Base-by-base conservation (phyloP, 2,113 vertebrate species). In the Dromaius novaehollandiae region DNA sequence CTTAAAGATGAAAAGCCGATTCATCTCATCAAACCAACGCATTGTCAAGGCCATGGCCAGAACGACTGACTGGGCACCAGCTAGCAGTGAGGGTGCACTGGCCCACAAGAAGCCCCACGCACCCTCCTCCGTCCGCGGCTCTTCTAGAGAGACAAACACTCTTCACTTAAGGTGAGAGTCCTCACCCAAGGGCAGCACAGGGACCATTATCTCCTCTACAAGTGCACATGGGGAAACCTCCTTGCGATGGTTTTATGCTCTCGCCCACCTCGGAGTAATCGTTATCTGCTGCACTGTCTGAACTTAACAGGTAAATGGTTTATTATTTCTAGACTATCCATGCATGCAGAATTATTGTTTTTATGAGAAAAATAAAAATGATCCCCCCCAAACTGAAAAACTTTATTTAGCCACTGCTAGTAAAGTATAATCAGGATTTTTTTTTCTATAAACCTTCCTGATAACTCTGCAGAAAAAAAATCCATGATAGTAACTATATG, bases 41-140 rank as follows among this genome's bases (percentile, higher is more conserved):
- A 8, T 4, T 24, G 9, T 25, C 40, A 75, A 50, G 48, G 58
- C 36, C 91, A 81, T 0, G 0, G 42, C 30, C 66, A 63, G 30
- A 28, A 38, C 7, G 56, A 60, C 11, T 0, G 0, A 21, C 22
- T 0, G 36, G 61, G 21, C 36, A 60, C n/a, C 40, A 16, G 17
- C 56, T 44, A 71, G 13, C 7, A 58, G 50, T 0, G 3, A 0
- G 2, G 32, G 76, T 0, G 1, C 51, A 61, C 8, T 3, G 13
- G 42, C 11, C 44, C 3, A 0, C 38, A 42, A 65, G 50, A 86
- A 50, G 19, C 22, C 26, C 48, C 34, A 25, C 6, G 13, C 9
- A 19, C 2, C 7, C 22, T 74, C 28, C 34, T 73, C 38, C n/a
- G 21, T 11, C 13, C 9, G 20, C 5, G 15, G 30, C 53, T 74